These are phyloP conservation scores for Phengaris arion DNA, from an alignment of 2,888 invertebrate species.

Conservation along the genomic window DNA sequence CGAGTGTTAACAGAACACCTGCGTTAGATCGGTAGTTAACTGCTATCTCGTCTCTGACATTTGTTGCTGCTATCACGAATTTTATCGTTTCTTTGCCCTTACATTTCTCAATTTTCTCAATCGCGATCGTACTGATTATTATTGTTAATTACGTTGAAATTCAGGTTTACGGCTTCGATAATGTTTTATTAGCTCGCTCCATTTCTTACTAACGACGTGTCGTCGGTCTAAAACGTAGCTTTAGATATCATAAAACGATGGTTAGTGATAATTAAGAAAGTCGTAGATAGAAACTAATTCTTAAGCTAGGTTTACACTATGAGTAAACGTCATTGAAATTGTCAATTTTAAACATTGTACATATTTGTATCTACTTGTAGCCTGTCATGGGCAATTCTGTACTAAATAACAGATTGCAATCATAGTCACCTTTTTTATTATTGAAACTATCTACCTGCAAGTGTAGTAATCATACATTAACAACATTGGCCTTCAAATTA, in stretches of 20 bases:
- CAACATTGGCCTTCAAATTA: background rate
- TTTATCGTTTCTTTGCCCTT: constrained; percentile 10
- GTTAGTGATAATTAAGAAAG: background rate
- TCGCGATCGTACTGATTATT: constrained; percentile 17
- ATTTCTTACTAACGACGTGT: constrained; percentile 1
- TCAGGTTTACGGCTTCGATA: background rate
- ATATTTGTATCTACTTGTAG: no score
- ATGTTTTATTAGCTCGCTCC: constrained; percentile 8
- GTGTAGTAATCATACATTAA: no score
- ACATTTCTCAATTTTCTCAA: constrained; percentile 9
- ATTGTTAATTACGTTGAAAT: constrained; percentile 4
- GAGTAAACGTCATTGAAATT: no score
- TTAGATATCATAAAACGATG: background rate
- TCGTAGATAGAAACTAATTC: background rate
- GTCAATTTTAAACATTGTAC: no score
- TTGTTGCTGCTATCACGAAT: background rate
- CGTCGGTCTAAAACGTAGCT: background rate
- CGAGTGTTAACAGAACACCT: background rate
- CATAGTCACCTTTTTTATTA: no score
- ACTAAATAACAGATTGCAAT: no score
- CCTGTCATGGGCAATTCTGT: no score
- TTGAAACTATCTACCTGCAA: no score
- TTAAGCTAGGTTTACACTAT: background rate
- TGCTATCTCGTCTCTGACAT: background rate
- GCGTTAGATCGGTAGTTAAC: background rate